Evolutionary conservation across 1,140 invertebrate genomes (phyloP), one percentile per base, ranked within the genome.

Genomic region (Heliconius hermathena): DNA sequence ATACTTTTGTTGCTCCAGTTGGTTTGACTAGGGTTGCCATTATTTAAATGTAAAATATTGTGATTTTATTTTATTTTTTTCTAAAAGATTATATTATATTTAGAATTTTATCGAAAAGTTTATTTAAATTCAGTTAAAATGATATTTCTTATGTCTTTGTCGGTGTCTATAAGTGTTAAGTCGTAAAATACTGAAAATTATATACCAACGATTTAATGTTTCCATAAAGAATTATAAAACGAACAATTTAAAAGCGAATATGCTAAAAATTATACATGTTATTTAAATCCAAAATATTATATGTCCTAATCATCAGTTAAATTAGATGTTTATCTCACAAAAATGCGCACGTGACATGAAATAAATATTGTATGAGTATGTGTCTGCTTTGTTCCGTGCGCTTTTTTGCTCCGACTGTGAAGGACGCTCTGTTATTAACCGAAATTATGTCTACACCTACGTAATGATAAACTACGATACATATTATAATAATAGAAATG

Each of bases 271-370:
- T 13, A 46, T 13, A 41, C 41, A 41, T 46, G 13, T 46, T 46
- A 46, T 46, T 46, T 46, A 46, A 46, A 46, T 16, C 4, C 13
- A 4, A 46, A 46, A 46, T 36, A 36, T 36, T 46, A 20, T 20
- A 52, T 52, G 20, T 22, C 54, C 54, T 57, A 57, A 57, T 57
- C 20, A n/a, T 57, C n/a, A n/a, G 20, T 57, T 57, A 22, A n/a
- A 26, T 13, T 26, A 66, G 60, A 82, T 82, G 71, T 84, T 80
- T 82, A 79, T 60, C 41, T 82, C 70, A 81, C 73, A 84, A 84
- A 83, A 80, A 75, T 49, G 75, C 36, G 73, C 76, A 80, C 78
- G 82, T 78, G 78, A 80, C 77, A 71, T 73, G 16, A 81, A 73
- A 79, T 71, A 46, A 16, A 79, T 66, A 74, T 22, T 66, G 29